Evolutionary conservation across 1,140 invertebrate genomes (phyloP).

Genomic region (Cataglyphis hispanica): DNA sequence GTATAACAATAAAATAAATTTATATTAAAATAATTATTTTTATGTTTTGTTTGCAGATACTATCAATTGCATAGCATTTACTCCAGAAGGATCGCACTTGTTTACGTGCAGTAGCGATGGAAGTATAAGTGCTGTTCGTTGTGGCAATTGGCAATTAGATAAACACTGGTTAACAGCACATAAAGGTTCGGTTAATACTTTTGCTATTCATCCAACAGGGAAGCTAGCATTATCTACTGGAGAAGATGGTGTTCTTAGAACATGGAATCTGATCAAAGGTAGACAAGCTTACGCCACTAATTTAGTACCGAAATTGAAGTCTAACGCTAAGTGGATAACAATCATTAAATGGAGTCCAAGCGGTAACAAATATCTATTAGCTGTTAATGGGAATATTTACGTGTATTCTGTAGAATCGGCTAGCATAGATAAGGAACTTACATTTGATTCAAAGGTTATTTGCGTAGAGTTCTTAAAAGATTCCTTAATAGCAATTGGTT

Average conservation of each 20-base stretch:
- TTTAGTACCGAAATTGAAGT: conserved; percentile 89
- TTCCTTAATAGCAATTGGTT: conserved; percentile 89
- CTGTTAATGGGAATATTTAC: conserved; percentile 90
- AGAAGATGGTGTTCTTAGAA: conserved; percentile 93
- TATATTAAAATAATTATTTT: background rate
- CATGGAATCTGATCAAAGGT: conserved; percentile 98
- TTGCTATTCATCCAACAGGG: conserved; percentile 95
- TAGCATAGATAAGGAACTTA: conserved; percentile 88
- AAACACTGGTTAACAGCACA: conserved; percentile 92
- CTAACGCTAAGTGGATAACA: conserved; percentile 85
- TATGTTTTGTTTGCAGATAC: conserved; percentile 86
- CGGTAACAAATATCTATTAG: conserved; percentile 91
- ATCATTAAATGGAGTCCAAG: conserved; percentile 89
- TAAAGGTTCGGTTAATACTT: conserved; percentile 89
- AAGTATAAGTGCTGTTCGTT: conserved; percentile 92
- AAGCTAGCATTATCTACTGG: conserved; percentile 96
- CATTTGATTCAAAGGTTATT: conserved; percentile 89
- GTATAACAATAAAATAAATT: background rate
- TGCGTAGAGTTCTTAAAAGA: conserved; percentile 89
- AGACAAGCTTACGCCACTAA: conserved; percentile 95
- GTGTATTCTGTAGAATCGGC: conserved; percentile 92
- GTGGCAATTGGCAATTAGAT: conserved; percentile 94
- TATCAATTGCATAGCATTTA: conserved; percentile 92
- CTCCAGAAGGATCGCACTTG: conserved; percentile 91
- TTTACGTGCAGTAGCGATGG: conserved; percentile 95